phyloP scores from a whole-genome alignment of 2,888 invertebrate genomes.

The Halocaridina rubra region DNA sequence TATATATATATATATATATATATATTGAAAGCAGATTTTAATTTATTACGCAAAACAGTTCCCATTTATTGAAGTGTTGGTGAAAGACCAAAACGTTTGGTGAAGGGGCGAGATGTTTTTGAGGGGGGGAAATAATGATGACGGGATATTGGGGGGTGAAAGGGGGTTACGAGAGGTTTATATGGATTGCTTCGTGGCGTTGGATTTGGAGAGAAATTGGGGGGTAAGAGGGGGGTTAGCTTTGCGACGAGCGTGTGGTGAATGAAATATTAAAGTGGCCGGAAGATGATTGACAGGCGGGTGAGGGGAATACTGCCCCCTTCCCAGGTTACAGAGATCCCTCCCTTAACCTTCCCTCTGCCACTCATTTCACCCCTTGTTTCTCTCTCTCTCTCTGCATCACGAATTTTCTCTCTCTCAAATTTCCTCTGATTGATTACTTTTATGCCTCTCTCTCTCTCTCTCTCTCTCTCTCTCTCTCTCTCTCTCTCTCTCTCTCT shows the following conservation, averaged over 20 bases:
- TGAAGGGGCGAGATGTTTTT: neutral
- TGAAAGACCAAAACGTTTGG: too few species aligned
- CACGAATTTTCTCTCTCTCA: neutral
- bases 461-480: neutral
- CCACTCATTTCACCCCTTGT: neutral
- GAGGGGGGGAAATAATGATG: neutral
- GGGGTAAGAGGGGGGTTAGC: neutral
- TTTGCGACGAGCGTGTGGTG: neutral
- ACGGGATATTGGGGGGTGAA: neutral
- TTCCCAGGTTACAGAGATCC: neutral
- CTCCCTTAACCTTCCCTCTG: neutral
- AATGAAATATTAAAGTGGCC: slow-evolving; percentile 49
- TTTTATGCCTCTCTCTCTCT: neutral
- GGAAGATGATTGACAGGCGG: slow-evolving; percentile 45
- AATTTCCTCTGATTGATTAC: neutral
- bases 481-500: neutral
- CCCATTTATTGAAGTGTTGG: too few species aligned
- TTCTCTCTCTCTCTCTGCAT: neutral
- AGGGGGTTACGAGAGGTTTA: neutral
- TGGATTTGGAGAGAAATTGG: neutral
- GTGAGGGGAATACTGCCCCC: neutral
- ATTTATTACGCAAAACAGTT: too few species aligned
- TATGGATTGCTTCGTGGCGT: too few species aligned
- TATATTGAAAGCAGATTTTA: too few species aligned
- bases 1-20: too few species aligned